Percentiles rank a stretch among this genome's conserved stretches.
Conservation (phyloP, 1,140 invertebrate species). For the Bicyclus anynana region DNA sequence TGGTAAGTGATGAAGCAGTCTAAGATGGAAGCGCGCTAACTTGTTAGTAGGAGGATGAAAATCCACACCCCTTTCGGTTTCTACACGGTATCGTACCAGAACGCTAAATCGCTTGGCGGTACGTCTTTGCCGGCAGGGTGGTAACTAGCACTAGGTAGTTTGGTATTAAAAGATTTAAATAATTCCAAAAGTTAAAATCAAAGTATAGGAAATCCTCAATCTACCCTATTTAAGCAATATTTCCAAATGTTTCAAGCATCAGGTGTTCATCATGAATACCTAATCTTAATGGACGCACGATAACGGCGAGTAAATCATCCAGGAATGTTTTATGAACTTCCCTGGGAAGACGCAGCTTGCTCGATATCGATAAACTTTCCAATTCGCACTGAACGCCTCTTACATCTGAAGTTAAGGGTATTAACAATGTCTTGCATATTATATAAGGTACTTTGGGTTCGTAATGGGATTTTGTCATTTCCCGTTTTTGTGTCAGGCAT, state of each 20-base stretch:
- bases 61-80: no score
- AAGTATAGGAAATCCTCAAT: not conserved
- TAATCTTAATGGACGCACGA: conserved; percentile 68
- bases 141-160: no score
- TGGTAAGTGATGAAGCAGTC: no score
- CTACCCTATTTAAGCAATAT: conserved; percentile 14
- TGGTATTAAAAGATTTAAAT: no score
- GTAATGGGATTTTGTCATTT: conserved; percentile 11
- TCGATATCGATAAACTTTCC: conserved; percentile 37
- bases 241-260: conserved; percentile 54
- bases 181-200: not conserved
- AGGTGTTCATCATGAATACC: conserved; percentile 70
- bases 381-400: conserved; percentile 45
- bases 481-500: not conserved
- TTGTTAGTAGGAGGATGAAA: no score
- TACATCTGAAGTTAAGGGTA: conserved; percentile 36
- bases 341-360: conserved; percentile 66
- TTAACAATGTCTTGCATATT: conserved; percentile 37
- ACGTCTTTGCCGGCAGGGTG: no score
- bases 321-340: conserved; percentile 54
- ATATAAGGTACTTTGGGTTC: conserved; percentile 22
- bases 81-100: no score
- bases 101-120: no score
- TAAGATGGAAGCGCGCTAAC: no score
- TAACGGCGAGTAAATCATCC: conserved; percentile 65